A percentile compares a stretch with the other conserved stretches of the same genome.
Evolutionary conservation across 2,113 vertebrate genomes (phyloP).

Genomic region (Phrynocephalus versicolor): DNA sequence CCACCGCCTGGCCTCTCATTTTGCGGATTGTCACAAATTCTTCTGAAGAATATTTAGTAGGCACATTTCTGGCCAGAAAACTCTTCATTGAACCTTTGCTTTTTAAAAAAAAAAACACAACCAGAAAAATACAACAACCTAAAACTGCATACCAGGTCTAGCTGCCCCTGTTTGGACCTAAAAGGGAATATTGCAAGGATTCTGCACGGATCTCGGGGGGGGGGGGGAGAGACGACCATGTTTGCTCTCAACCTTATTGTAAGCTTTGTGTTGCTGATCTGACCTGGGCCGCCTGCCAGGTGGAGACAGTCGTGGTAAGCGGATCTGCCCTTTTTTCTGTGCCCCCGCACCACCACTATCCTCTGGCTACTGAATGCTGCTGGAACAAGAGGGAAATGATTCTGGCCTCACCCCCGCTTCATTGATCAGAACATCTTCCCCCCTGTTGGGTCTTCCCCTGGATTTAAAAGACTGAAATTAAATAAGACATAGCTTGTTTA

Average conservation of each 20-base stretch:
- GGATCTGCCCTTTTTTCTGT: background rate
- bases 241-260: background rate
- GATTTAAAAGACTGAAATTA: background rate
- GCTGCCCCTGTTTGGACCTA: background rate
- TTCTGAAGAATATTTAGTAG: background rate
- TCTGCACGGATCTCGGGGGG: background rate
- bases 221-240: background rate
- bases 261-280: background rate
- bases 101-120: no score
- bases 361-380: background rate
- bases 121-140: no score
- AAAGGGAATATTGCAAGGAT: background rate
- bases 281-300: background rate
- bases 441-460: background rate
- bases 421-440: background rate
- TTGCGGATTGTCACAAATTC: background rate
- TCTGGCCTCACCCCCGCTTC: no score
- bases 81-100: background rate
- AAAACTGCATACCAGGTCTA: background rate
- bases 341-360: background rate
- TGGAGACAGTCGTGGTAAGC: background rate
- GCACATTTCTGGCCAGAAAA: background rate
- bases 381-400: background rate
- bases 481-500: no score
- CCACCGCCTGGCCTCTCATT: accelerated